Percentiles rank a stretch among this genome's conserved stretches.
phyloP scores from a whole-genome alignment of 2,888 invertebrate genomes.

The Acrobasis suavella region DNA sequence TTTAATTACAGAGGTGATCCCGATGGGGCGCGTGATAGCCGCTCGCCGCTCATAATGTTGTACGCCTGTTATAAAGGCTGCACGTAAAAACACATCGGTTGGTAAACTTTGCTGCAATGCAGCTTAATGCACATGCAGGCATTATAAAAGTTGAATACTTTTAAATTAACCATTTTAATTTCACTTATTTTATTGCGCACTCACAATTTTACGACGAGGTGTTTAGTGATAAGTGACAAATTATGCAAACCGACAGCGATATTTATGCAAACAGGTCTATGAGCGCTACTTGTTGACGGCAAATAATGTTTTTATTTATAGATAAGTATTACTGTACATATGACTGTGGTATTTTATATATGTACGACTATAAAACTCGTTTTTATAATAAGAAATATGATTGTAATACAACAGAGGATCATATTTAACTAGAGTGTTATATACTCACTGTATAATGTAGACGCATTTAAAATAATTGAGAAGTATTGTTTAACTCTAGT shows the following conservation, averaged over 20 bases:
- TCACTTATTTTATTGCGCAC: conserved; percentile 46
- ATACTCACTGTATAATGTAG: not conserved
- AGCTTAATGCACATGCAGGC: conserved; percentile 55
- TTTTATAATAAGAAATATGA: no score
- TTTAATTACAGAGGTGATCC: conserved; percentile 72
- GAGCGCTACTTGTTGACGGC: conserved; percentile 24
- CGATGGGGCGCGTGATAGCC: conserved; percentile 62
- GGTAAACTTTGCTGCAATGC: conserved; percentile 54
- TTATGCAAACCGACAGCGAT: conserved; percentile 51
- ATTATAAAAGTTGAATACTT: conserved; percentile 55
- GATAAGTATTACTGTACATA: not conserved
- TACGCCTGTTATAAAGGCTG: conserved; percentile 49
- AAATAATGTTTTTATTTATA: conserved; percentile 11
- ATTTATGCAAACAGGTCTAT: conserved; percentile 39
- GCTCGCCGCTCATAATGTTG: conserved; percentile 46
- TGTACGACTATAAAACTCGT: not conserved
- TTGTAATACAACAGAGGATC: not conserved
- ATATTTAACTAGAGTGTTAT: no score
- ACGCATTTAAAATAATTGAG: not conserved
- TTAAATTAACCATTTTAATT: conserved; percentile 53
- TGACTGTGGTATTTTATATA: not conserved
- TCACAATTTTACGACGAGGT: conserved; percentile 45
- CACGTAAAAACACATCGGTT: conserved; percentile 43
- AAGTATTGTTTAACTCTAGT: not conserved
- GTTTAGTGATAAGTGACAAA: conserved; percentile 49